These are phyloP conservation scores for Carassius gibelio DNA, from an alignment of 2,113 vertebrate species.

Conservation along the genomic window DNA sequence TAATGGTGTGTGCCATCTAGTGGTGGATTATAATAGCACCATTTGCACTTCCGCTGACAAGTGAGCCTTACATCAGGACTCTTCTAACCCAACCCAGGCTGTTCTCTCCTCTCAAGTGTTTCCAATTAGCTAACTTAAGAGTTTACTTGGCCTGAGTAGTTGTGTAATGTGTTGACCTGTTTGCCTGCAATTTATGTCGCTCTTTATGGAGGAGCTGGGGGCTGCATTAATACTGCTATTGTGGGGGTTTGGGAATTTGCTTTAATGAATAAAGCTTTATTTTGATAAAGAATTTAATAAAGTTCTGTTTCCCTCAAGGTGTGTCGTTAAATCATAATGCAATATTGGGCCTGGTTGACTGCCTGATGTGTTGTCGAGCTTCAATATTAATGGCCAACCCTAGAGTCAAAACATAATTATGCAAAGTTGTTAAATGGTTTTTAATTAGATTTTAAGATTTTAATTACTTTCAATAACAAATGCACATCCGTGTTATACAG, in stretches of 20 bases:
- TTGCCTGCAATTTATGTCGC: slow-evolving; percentile 63
- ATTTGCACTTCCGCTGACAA: not conserved
- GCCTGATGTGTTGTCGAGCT: slow-evolving; percentile 76
- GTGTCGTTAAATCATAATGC: slow-evolving; percentile 77
- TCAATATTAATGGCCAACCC: slow-evolving; percentile 72
- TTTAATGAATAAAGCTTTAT: slow-evolving; percentile 77
- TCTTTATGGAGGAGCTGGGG: slow-evolving; percentile 72
- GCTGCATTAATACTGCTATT: slow-evolving; percentile 76
- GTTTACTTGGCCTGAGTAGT: slow-evolving; percentile 69
- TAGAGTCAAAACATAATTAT: slow-evolving; percentile 76
- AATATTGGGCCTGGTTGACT: slow-evolving; percentile 77
- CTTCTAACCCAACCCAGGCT: not conserved
- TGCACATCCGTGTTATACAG: slow-evolving; percentile 17
- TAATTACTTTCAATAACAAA: slow-evolving; percentile 70
- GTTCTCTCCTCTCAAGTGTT: not conserved
- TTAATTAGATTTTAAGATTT: slow-evolving; percentile 79
- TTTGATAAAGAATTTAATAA: slow-evolving; percentile 80
- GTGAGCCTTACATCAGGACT: not conserved
- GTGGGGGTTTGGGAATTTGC: slow-evolving; percentile 75
- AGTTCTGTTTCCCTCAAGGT: slow-evolving; percentile 72
- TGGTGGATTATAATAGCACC: slow-evolving; percentile 13
- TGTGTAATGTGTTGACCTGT: slow-evolving; percentile 39
- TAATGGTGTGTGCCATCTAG: slow-evolving; percentile 57
- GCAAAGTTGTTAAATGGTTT: slow-evolving; percentile 74
- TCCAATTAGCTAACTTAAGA: slow-evolving; percentile 62